Percentiles rank a stretch among this genome's conserved stretches.
Conservation (phyloP, 2,888 invertebrate species). For the Habrosyne pyritoides region DNA sequence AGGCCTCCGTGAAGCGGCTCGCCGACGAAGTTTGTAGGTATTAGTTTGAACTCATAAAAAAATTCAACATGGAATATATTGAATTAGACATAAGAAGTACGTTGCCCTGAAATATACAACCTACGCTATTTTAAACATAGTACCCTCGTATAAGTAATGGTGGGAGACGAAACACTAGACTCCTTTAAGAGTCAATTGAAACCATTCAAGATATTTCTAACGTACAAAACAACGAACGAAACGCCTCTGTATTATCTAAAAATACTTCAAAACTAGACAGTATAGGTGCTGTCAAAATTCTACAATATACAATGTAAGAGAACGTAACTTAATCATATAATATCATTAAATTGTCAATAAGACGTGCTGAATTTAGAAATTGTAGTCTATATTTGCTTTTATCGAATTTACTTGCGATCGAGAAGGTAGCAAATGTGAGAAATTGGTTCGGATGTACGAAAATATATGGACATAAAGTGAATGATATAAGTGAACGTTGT, state of each 20-base stretch:
- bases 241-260: background rate
- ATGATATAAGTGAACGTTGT: background rate
- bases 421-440: conserved; percentile 35
- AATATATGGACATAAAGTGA: background rate
- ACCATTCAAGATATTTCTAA: no score
- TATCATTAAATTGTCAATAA: conserved; percentile 44
- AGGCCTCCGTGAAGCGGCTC: no score
- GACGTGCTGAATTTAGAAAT: conserved; percentile 39
- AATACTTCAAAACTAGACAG: background rate
- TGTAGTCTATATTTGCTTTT: conserved; percentile 55
- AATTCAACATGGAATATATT: no score
- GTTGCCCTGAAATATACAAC: no score
- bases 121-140: no score
- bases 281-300: conserved; percentile 15
- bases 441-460: conserved; percentile 19
- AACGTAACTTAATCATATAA: conserved; percentile 14
- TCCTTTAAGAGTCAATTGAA: no score
- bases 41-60: no score
- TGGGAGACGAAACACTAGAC: no score
- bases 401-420: conserved; percentile 54
- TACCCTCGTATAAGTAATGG: no score
- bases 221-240: background rate
- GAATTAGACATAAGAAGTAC: no score
- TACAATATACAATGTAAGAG: background rate
- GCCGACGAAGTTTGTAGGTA: no score